phyloP scores from a whole-genome alignment of 2,797 vertebrate species.

The Hoplostethus atlanticus region DNA sequence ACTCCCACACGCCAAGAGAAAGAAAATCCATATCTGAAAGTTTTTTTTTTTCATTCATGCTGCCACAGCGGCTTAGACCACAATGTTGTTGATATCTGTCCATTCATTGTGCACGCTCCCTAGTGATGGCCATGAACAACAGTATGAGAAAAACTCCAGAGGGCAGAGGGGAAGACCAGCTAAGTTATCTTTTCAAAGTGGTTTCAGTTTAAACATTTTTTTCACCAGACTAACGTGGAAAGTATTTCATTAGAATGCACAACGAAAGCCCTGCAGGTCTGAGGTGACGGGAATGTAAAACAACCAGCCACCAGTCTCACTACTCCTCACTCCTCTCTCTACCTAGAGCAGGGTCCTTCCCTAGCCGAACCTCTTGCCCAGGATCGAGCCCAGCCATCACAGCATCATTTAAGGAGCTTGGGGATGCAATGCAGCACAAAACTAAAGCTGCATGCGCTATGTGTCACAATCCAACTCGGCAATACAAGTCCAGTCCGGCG shows the following conservation, averaged over 20 bases:
- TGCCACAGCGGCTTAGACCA: constrained; percentile 8
- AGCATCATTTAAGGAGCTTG: constrained; percentile 31
- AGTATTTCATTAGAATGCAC: constrained; percentile 65
- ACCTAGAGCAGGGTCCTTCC: constrained; percentile 31
- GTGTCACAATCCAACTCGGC: constrained; percentile 31
- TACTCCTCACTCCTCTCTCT: constrained; percentile 32
- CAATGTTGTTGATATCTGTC: constrained; percentile 45
- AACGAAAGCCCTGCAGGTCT: constrained; percentile 48
- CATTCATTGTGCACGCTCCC: constrained; percentile 26
- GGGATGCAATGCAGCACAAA: constrained; percentile 33
- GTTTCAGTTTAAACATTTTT: constrained; percentile 40
- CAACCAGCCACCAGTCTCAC: constrained; percentile 43
- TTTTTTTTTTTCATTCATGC: constrained; percentile 31
- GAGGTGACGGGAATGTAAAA: constrained; percentile 71
- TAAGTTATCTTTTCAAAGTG: constrained; percentile 3
- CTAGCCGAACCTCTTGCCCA: constrained; percentile 27
- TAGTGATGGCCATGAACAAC: constrained; percentile 35
- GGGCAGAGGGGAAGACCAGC: constrained; percentile 1
- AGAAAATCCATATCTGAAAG: constrained; percentile 40
- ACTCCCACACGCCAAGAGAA: constrained; percentile 17
- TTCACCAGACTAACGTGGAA: constrained; percentile 34
- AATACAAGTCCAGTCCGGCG: constrained; percentile 34
- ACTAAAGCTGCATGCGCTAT: constrained; percentile 2
- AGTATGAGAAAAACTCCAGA: constrained; percentile 27
- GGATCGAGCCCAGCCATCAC: neutral